Evolutionary conservation across 2,888 invertebrate species (phyloP).

Genomic region (Phortica okadai): DNA sequence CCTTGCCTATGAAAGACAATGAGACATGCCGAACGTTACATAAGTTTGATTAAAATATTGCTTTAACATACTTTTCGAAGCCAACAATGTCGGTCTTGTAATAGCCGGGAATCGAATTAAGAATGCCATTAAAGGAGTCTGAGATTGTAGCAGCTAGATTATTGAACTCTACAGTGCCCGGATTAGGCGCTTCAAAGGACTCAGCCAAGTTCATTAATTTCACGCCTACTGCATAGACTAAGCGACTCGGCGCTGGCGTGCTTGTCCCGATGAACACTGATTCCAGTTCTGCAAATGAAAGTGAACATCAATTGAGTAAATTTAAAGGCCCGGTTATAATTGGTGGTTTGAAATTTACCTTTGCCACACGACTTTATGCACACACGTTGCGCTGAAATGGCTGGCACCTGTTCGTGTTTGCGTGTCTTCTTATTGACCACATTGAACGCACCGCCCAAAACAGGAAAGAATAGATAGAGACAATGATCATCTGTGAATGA

Average conservation of each 20-base stretch:
- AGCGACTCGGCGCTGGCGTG: constrained; percentile 81
- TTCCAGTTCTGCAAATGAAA: constrained; percentile 62
- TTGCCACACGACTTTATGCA: constrained; percentile 90
- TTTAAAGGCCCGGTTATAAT: background rate
- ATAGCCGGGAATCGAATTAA: constrained; percentile 84
- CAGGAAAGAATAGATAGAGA: constrained; percentile 91
- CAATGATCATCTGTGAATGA: constrained; percentile 90
- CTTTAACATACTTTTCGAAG: constrained; percentile 80
- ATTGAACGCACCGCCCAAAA: constrained; percentile 89
- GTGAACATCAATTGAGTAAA: background rate
- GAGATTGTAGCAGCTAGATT: constrained; percentile 82
- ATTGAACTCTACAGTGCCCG: constrained; percentile 85
- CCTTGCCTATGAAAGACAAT: constrained; percentile 76
- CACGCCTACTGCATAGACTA: constrained; percentile 84
- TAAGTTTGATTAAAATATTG: background rate
- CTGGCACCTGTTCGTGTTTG: constrained; percentile 86
- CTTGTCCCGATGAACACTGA: constrained; percentile 77
- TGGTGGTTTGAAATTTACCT: constrained; percentile 75
- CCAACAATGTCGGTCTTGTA: constrained; percentile 83
- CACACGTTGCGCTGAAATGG: constrained; percentile 84
- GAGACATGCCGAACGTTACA: background rate
- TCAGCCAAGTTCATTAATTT: constrained; percentile 87
- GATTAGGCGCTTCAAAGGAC: constrained; percentile 85
- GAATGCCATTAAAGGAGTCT: constrained; percentile 81
- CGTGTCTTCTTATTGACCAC: constrained; percentile 90